Conservation (phyloP, 2,888 invertebrate species). For the Antitype chi region DNA sequence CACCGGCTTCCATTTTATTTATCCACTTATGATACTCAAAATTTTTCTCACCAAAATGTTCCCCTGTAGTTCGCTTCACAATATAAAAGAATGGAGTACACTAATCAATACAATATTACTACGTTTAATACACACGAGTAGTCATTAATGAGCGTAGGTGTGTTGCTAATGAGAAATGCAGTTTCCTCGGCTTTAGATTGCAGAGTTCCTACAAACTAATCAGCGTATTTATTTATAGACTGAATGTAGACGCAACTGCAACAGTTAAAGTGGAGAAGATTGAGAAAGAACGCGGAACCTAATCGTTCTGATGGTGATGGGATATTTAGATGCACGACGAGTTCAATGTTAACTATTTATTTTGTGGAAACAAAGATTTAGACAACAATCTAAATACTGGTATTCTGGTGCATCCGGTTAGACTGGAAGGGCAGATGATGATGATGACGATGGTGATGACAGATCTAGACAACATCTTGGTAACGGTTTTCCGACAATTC, state of each 20-base stretch:
- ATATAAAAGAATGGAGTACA: neutral
- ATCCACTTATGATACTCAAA: neutral
- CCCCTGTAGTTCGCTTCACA: neutral
- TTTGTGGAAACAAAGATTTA: neutral
- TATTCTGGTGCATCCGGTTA: too few relatives aligned
- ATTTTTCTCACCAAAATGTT: neutral
- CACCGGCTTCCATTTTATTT: too few relatives aligned
- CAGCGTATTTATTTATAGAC: slow-evolving; percentile 32
- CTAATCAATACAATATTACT: neutral
- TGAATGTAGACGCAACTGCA: neutral
- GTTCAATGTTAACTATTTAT: neutral
- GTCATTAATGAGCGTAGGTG: slow-evolving; percentile 28
- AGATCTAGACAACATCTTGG: neutral
- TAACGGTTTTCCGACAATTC: neutral
- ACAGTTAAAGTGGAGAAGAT: slow-evolving; percentile 18
- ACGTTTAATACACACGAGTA: slow-evolving; percentile 1
- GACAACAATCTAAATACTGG: neutral
- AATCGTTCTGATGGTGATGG: neutral
- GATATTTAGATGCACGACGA: neutral
- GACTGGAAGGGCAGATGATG: too few relatives aligned
- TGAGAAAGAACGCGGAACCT: slow-evolving; percentile 30
- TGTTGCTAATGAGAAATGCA: slow-evolving; percentile 22
- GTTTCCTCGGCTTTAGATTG: slow-evolving; percentile 3
- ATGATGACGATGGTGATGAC: too few relatives aligned
- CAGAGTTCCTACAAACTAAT: slow-evolving; percentile 36